Evolutionary conservation across 2,113 vertebrate species (phyloP).

Genomic region (Trogon surrucura): DNA sequence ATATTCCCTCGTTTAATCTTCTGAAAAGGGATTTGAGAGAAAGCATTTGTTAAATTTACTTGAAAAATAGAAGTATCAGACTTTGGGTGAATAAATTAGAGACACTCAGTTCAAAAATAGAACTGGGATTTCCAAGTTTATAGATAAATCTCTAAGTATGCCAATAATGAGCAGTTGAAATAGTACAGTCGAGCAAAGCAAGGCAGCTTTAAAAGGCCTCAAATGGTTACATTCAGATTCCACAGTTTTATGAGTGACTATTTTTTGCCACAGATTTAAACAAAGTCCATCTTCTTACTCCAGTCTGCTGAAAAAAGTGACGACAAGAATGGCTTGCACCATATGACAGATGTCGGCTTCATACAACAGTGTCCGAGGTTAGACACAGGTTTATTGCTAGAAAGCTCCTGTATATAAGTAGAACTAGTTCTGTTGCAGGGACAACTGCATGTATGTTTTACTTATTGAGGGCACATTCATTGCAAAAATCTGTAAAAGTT

Average conservation of each 20-base stretch:
- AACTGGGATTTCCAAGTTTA: conserved; percentile 25
- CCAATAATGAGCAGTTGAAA: conserved; percentile 17
- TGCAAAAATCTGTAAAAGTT: background rate
- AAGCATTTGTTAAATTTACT: background rate
- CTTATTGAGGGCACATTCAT: background rate
- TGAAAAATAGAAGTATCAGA: background rate
- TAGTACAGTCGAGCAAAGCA: background rate
- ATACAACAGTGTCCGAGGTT: background rate
- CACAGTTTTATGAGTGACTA: background rate
- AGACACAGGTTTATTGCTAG: background rate
- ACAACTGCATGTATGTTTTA: background rate
- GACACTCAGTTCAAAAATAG: background rate
- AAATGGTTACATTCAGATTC: background rate
- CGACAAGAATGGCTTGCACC: background rate
- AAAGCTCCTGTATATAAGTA: background rate
- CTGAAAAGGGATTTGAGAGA: conserved; percentile 26
- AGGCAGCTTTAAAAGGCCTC: conserved; percentile 4
- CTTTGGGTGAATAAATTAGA: background rate
- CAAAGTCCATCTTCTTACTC: background rate
- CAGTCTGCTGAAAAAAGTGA: background rate
- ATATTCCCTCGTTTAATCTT: conserved; percentile 32
- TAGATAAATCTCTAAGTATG: conserved; percentile 4
- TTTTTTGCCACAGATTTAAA: conserved; percentile 34
- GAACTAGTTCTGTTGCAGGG: background rate
- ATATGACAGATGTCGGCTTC: background rate